These are phyloP conservation scores for Macrochelys suwanniensis DNA, from an alignment of 2,797 vertebrate species.

Conservation along the genomic window DNA sequence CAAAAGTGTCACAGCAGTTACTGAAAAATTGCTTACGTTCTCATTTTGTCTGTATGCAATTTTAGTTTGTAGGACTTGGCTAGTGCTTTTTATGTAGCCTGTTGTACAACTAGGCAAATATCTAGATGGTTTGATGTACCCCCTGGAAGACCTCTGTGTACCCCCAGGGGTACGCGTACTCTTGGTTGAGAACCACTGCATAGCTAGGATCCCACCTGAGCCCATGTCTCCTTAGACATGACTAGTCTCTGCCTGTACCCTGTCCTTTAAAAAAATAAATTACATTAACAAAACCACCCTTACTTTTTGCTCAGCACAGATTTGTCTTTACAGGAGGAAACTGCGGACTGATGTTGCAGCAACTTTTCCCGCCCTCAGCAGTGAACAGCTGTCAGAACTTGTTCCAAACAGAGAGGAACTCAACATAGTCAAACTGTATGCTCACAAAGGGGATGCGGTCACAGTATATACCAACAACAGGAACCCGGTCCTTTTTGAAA, in stretches of 20 bases:
- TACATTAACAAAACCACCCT: not conserved
- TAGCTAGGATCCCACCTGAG: not conserved
- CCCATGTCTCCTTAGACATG: not conserved
- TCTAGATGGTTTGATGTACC: no score
- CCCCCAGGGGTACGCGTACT: no score
- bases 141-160: no score
- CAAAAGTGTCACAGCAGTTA: no score
- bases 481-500: constrained; percentile 94
- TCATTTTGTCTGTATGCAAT: no score
- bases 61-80: no score
- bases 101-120: no score
- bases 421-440: constrained; percentile 90
- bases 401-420: constrained; percentile 94
- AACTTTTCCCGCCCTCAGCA: constrained; percentile 87
- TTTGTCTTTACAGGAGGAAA: constrained; percentile 87
- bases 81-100: no score
- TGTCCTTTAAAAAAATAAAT: not conserved
- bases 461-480: constrained; percentile 89
- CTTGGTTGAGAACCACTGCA: no score
- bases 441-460: constrained; percentile 91
- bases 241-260: not conserved
- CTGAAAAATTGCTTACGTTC: no score
- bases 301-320: not conserved
- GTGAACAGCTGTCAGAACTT: constrained; percentile 87
- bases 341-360: constrained; percentile 88